Conservation (phyloP, 2,888 invertebrate genomes). For the Molorchus minor region DNA sequence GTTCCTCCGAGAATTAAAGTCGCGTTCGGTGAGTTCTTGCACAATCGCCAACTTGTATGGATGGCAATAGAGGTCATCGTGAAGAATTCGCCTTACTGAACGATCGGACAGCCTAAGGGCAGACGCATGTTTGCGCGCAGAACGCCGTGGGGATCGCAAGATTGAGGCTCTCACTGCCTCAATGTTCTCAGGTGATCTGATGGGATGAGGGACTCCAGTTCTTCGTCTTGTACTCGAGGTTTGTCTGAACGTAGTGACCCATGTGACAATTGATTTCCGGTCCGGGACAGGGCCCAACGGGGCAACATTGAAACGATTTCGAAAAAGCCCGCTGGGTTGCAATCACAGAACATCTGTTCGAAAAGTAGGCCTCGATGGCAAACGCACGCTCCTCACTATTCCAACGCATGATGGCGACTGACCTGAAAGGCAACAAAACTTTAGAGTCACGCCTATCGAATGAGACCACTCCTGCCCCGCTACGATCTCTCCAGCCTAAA, state of each 20-base stretch:
- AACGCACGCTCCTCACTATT: too few relatives aligned
- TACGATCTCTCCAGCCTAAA: too few relatives aligned
- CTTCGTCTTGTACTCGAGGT: conserved; percentile 39
- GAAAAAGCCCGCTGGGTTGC: conserved; percentile 42
- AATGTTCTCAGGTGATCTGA: too few relatives aligned
- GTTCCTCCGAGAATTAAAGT: conserved; percentile 37
- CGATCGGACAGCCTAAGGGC: too few relatives aligned
- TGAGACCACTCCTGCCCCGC: background rate
- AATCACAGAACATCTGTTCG: conserved; percentile 22
- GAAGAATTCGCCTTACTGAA: too few relatives aligned
- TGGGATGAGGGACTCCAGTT: conserved; percentile 40
- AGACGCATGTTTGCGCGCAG: too few relatives aligned
- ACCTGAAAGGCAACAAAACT: conserved; percentile 40
- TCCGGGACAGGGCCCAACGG: conserved; percentile 40
- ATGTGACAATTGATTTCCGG: too few relatives aligned
- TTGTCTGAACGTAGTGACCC: too few relatives aligned
- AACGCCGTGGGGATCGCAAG: too few relatives aligned
- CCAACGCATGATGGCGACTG: conserved; percentile 44
- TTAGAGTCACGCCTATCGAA: background rate
- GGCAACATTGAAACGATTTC: conserved; percentile 40
- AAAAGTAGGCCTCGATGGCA: conserved; percentile 9
- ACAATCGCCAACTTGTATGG: too few relatives aligned
- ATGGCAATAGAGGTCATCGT: too few relatives aligned
- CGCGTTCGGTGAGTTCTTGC: conserved; percentile 47
- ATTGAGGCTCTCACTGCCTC: too few relatives aligned